Evolutionary conservation across 2,888 invertebrate species (phyloP).

Genomic region (Patella ulyssiponensis): DNA sequence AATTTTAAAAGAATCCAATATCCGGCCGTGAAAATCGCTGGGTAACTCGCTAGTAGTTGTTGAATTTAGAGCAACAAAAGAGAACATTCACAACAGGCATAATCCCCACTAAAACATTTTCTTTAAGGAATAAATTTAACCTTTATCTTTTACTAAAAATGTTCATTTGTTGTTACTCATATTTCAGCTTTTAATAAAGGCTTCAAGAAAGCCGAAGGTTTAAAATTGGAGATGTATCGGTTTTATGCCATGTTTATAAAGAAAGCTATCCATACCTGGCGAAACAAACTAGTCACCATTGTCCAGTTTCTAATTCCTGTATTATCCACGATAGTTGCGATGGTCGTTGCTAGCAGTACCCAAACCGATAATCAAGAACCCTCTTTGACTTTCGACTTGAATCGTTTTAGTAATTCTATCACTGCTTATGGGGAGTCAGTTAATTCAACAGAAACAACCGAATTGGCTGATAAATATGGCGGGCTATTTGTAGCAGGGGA

Average conservation of each 20-base stretch:
- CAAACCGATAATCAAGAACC: conserved; percentile 74
- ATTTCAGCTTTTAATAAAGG: conserved; percentile 52
- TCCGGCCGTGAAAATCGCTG: too few species aligned
- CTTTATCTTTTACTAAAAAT: too few species aligned
- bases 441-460: background rate
- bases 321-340: conserved; percentile 77
- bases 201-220: conserved; percentile 60
- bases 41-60: too few species aligned
- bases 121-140: too few species aligned
- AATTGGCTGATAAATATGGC: conserved; percentile 1
- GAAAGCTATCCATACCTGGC: conserved; percentile 77
- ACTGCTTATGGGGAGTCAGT: background rate
- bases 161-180: background rate
- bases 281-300: conserved; percentile 78
- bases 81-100: too few species aligned
- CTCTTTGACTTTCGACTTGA: conserved; percentile 76
- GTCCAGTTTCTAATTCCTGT: conserved; percentile 78
- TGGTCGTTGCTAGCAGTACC: conserved; percentile 76
- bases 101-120: too few species aligned
- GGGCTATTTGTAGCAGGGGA: conserved; percentile 6
- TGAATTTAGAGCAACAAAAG: too few species aligned
- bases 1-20: too few species aligned
- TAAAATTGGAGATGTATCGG: conserved; percentile 76
- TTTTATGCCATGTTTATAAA: conserved; percentile 80
- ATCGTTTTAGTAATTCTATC: conserved; percentile 50